Evolutionary conservation across 1,140 invertebrate species (phyloP).

Genomic region (Drosophila ambigua): DNA sequence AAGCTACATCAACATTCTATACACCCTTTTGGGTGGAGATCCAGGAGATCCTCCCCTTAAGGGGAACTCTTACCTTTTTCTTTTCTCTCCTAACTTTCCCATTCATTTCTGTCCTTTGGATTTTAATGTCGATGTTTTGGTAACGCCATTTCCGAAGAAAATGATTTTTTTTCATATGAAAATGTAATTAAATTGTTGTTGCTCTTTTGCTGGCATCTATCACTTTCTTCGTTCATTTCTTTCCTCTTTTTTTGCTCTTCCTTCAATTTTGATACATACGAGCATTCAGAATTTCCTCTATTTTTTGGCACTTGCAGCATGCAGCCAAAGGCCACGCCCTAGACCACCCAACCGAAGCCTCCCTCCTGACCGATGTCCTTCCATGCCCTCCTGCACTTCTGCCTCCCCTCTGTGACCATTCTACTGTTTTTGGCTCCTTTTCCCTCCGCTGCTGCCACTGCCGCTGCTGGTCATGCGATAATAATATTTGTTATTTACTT

Average conservation of each 20-base stretch:
- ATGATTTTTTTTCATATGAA: no score
- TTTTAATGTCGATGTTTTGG: slow-evolving; percentile 4
- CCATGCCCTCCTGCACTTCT: neutral
- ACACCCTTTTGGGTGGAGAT: no score
- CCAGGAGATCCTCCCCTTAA: no score
- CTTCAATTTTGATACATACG: neutral
- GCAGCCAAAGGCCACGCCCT: slow-evolving; percentile 24
- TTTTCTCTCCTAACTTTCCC: no score
- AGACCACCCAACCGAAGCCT: neutral
- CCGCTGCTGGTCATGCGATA: slow-evolving; percentile 69
- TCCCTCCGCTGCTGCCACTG: slow-evolving; percentile 21
- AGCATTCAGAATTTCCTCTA: slow-evolving; percentile 20
- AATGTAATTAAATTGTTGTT: slow-evolving; percentile 1
- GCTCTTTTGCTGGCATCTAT: slow-evolving; percentile 18
- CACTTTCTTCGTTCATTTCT: neutral
- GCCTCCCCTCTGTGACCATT: neutral
- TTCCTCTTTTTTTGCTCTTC: neutral
- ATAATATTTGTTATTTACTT: slow-evolving; percentile 84
- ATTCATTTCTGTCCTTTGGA: neutral
- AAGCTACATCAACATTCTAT: no score
- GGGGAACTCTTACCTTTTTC: no score
- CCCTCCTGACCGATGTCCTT: slow-evolving; percentile 11
- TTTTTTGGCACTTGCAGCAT: slow-evolving; percentile 39
- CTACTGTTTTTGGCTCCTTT: slow-evolving; percentile 31
- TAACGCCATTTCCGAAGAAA: no score